phyloP scores from a whole-genome alignment of 2,888 invertebrate genomes.

The Calliphora vomitoria region DNA sequence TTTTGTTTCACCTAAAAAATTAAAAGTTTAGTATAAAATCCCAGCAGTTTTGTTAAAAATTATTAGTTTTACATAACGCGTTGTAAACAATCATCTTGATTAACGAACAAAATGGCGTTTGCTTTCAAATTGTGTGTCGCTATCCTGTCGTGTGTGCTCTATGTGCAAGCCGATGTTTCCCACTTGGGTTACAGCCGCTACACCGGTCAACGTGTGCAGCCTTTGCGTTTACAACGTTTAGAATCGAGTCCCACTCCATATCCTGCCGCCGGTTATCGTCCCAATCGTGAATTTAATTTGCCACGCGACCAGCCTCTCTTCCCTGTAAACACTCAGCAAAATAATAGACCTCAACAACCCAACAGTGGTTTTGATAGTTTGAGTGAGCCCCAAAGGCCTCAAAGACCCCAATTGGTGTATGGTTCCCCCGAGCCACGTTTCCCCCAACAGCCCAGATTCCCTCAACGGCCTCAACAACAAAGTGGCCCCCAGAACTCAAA shows the following conservation, averaged over 20 bases:
- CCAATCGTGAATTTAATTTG: slow-evolving; percentile 76
- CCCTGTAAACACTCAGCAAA: slow-evolving; percentile 38
- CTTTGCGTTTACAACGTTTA: slow-evolving; percentile 76
- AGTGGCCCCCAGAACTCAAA: slow-evolving; percentile 44
- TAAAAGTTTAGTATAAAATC: slow-evolving; percentile 71
- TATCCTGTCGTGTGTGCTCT: slow-evolving; percentile 52
- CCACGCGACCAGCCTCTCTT: slow-evolving; percentile 67
- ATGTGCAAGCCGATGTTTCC: slow-evolving; percentile 71
- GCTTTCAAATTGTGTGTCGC: slow-evolving; percentile 17
- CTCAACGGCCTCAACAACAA: slow-evolving; percentile 31
- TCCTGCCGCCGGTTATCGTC: slow-evolving; percentile 79
- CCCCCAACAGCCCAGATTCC: slow-evolving; percentile 1
- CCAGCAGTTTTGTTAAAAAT: slow-evolving; percentile 21
- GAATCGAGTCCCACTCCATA: slow-evolving; percentile 75
- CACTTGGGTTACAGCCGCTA: slow-evolving; percentile 70
- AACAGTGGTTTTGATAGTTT: slow-evolving; percentile 51
- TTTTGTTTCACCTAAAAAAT: slow-evolving; percentile 30
- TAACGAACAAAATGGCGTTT: slow-evolving; percentile 49
- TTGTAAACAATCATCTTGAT: slow-evolving; percentile 34
- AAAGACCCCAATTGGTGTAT: slow-evolving; percentile 69
- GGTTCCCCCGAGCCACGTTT: slow-evolving; percentile 73
- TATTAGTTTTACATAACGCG: slow-evolving; percentile 68
- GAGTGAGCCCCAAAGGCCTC: slow-evolving; percentile 54
- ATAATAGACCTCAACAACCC: slow-evolving; percentile 17
- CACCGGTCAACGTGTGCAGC: slow-evolving; percentile 55